phyloP scores from a whole-genome alignment of 1,140 invertebrate genomes.

The Zaprionus taronus region DNA sequence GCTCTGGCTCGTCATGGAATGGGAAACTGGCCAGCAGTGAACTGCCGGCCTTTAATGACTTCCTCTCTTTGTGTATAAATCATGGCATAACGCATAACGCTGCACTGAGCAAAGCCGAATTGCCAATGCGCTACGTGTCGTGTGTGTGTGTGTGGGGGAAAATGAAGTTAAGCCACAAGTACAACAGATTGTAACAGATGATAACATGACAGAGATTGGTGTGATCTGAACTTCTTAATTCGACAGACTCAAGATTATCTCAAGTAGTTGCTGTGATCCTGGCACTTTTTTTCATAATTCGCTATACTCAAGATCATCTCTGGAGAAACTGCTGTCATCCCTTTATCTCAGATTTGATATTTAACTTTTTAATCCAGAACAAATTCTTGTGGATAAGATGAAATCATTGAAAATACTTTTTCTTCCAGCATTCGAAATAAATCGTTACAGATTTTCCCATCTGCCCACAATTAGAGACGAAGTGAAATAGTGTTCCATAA shows the following conservation, averaged over 20 bases:
- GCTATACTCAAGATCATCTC: background rate
- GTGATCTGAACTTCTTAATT: too few relatives aligned
- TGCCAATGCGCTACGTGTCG: background rate
- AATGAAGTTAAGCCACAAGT: background rate
- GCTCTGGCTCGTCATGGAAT: too few relatives aligned
- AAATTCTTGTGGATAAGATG: background rate
- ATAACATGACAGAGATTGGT: background rate
- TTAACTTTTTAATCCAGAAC: background rate
- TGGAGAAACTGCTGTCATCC: background rate
- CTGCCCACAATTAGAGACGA: background rate
- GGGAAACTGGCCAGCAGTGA: background rate
- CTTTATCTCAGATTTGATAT: background rate
- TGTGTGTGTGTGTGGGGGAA: too few relatives aligned
- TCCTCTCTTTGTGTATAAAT: slow-evolving; percentile 47
- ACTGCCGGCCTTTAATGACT: slow-evolving; percentile 64
- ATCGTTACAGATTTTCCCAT: background rate
- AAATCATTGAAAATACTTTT: background rate
- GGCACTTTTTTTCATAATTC: background rate
- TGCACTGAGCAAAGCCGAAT: slow-evolving; percentile 1
- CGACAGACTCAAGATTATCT: background rate
- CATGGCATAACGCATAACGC: background rate
- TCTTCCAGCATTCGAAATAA: background rate
- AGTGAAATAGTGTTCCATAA: background rate
- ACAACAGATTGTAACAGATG: background rate
- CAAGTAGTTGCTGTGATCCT: background rate